Evolutionary conservation across 2,888 invertebrate genomes (phyloP).

Genomic region (Tillus elongatus): DNA sequence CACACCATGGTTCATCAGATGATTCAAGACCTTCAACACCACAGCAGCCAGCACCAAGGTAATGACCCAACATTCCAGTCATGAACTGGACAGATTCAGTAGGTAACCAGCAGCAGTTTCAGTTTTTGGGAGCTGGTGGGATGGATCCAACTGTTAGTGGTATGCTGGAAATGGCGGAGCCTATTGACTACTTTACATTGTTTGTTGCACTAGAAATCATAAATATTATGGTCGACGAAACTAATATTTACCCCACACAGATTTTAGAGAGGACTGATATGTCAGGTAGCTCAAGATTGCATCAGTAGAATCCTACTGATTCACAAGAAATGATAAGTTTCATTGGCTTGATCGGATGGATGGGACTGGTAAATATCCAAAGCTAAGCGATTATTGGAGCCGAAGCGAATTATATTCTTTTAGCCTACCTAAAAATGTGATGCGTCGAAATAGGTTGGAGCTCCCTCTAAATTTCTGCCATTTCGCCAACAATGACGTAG

Average conservation of each 20-base stretch:
- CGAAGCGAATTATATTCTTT: too few species aligned
- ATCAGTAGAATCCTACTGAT: conserved; percentile 3
- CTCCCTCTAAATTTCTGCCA: too few species aligned
- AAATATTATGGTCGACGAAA: conserved; percentile 5
- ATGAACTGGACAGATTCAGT: conserved; percentile 7
- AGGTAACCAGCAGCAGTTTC: conserved; percentile 8
- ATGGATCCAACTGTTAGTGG: conserved; percentile 9
- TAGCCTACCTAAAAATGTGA: too few species aligned
- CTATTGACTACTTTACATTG: conserved; percentile 8
- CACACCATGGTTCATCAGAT: conserved; percentile 1
- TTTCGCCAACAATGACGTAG: too few species aligned
- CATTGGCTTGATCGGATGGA: conserved; percentile 1
- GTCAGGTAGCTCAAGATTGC: conserved; percentile 1
- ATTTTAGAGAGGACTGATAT: not conserved
- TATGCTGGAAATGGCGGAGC: conserved; percentile 7
- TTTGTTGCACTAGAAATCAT: conserved; percentile 7
- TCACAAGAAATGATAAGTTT: not conserved
- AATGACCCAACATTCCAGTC: conserved; percentile 6
- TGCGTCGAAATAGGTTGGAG: too few species aligned
- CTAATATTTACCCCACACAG: conserved; percentile 3
- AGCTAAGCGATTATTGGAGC: too few species aligned
- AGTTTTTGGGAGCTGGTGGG: conserved; percentile 5
- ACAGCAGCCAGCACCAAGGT: conserved; percentile 5
- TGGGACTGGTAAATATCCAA: not conserved
- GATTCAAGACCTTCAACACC: conserved; percentile 7